These are phyloP conservation scores for Aphodius granarius DNA, from an alignment of 2,888 invertebrate genomes.

Conservation along the genomic window DNA sequence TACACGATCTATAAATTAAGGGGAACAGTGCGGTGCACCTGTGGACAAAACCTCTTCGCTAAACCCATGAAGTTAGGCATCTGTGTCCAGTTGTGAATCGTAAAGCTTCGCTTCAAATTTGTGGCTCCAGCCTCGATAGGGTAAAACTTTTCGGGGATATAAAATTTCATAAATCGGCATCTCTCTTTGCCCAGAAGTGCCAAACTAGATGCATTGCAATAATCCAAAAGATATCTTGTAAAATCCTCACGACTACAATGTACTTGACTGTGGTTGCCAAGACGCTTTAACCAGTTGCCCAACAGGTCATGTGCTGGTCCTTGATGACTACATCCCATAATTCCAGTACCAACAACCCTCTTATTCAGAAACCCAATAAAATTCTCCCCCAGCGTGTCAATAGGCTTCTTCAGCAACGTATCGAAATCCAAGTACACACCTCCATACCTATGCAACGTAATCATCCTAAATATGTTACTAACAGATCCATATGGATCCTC, in stretches of 20 bases:
- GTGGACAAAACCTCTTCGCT: not conserved
- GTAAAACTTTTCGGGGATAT: not conserved
- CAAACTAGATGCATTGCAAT: not conserved
- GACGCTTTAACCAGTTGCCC: not conserved
- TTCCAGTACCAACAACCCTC: not conserved
- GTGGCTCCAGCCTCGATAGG: not conserved
- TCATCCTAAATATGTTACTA: not conserved
- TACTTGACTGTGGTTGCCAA: not conserved
- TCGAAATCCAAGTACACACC: not conserved
- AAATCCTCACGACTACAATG: not conserved
- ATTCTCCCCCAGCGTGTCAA: not conserved
- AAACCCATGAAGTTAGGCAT: not conserved
- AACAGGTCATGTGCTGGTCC: not conserved
- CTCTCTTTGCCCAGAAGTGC: not conserved
- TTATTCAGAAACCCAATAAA: not conserved
- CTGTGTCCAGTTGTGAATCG: not conserved
- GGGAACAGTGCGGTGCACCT: not conserved
- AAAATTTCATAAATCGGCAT: not conserved
- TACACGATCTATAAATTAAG: not conserved
- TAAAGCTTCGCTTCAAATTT: not conserved
- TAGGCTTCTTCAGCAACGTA: not conserved
- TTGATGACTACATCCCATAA: not conserved
- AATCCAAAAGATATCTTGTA: not conserved
- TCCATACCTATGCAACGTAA: not conserved
- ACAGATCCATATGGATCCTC: not conserved